Base-by-base conservation (phyloP, 2,797 vertebrate species). In the Onychomys arenicola region DNA sequence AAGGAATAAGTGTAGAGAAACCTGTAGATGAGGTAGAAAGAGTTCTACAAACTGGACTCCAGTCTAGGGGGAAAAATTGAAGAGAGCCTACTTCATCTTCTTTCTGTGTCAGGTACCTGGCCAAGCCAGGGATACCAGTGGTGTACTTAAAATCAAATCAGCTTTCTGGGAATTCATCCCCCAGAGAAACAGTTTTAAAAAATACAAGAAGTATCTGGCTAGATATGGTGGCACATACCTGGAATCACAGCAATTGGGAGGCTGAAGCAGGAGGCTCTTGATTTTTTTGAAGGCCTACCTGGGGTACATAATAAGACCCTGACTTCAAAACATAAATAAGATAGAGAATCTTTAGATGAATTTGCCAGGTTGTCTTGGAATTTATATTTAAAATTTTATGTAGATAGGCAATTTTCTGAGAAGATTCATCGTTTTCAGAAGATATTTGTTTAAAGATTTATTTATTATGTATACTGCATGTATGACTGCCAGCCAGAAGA, bases 361-460 rank as follows among this genome's bases (percentile, higher is more conserved):
- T 91, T 89, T 96, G 37, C 13, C 57, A 71, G 75, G 32, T 82
- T 67, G 21, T 32, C 59, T 84, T 59, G 91, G 57, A 91, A 92
- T 88, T 96, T 85, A 91, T 27, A 81, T 90, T 63, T 97, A 91
- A 89, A 84, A 86, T 94, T 89, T 23, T 71, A 8, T 89, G 27
- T 23, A 95, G 49, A 63, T 92, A 16, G 91, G 43, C 80, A 71
- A 49, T 93, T 91, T 97, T 94, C 46, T 96, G 43, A 90, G 61
- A 94, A 82, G 61, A 92, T 75, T 37, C 19, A 76, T 94, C 63
- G 17, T 29, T 96, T 96, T 67, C 43, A 93, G 67, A 95, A 94
- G 49, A n/a, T n/a, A n/a, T n/a, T n/a, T n/a, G n/a, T n/a, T n/a
- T n/a, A n/a, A n/a, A n/a, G n/a, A n/a, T n/a, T n/a, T n/a, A n/a